Evolutionary conservation across 1,140 invertebrate genomes (phyloP).

Genomic region (Temnothorax nylanderi): DNA sequence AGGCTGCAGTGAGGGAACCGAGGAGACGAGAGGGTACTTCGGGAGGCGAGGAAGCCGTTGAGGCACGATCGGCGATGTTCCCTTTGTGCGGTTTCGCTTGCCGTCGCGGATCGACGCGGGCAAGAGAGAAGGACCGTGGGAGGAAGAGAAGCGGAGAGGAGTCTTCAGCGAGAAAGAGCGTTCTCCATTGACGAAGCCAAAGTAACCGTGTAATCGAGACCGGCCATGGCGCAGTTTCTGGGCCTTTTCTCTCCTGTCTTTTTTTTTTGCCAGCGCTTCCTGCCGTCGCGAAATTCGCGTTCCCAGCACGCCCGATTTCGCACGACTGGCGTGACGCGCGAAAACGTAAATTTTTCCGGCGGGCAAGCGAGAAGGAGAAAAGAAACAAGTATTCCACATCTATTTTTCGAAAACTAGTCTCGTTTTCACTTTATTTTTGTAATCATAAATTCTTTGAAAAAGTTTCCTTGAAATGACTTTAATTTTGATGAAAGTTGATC

Average conservation of each 20-base stretch:
- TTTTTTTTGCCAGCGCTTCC: conserved; percentile 21
- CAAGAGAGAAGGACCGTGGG: conserved; percentile 34
- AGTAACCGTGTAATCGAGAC: conserved; percentile 82
- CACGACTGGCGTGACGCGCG: conserved; percentile 30
- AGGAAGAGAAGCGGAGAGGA: conserved; percentile 44
- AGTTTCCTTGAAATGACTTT: background rate
- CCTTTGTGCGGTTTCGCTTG: conserved; percentile 58
- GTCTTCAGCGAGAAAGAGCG: conserved; percentile 42
- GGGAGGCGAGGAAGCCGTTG: conserved; percentile 51
- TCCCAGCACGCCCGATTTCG: conserved; percentile 54
- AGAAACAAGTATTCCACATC: no score
- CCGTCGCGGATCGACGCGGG: conserved; percentile 62
- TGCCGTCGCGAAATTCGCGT: conserved; percentile 49
- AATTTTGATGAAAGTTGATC: background rate
- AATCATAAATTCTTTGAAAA: background rate
- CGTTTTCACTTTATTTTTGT: background rate
- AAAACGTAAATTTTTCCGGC: conserved; percentile 15
- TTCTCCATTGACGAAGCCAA: conserved; percentile 78
- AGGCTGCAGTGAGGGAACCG: conserved; percentile 33
- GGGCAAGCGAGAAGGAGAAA: background rate
- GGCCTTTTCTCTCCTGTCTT: conserved; percentile 40
- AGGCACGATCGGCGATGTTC: conserved; percentile 49
- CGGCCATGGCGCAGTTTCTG: conserved; percentile 52
- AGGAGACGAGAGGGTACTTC: background rate
- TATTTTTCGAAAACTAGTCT: background rate